A percentile compares a stretch with the other conserved stretches of the same genome.
Conservation (phyloP, 2,113 vertebrate species). For the Bubalus kerabau region DNA sequence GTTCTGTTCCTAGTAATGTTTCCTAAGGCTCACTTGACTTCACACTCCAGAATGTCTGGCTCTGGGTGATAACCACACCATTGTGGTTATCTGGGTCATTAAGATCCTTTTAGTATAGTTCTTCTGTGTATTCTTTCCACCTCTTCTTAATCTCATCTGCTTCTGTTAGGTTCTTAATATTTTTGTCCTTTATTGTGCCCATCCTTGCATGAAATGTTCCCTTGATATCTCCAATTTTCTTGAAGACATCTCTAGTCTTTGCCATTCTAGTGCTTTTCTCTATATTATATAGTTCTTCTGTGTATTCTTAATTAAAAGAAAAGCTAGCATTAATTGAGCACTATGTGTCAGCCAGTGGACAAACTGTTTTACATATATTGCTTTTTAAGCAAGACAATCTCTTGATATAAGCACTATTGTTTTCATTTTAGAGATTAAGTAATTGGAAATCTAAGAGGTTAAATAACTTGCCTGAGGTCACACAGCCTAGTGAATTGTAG, state of each 20-base stretch:
- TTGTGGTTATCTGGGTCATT: background rate
- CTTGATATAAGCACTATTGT: background rate
- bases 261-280: background rate
- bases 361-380: background rate
- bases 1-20: background rate
- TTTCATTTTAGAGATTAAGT: constrained; percentile 1
- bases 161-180: background rate
- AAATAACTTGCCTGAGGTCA: background rate
- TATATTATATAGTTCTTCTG: background rate
- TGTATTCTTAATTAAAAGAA: background rate
- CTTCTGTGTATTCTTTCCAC: background rate
- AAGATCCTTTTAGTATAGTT: background rate
- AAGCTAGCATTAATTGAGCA: background rate
- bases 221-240: background rate
- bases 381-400: background rate
- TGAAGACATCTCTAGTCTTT: background rate
- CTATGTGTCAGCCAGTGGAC: background rate
- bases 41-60: background rate
- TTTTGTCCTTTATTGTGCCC: background rate
- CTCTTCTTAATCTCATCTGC: background rate
- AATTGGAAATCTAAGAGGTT: background rate
- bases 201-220: background rate
- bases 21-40: background rate
- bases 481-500: background rate
- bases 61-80: background rate